Percentiles rank a stretch among this genome's conserved stretches.
Evolutionary conservation across 2,888 invertebrate genomes (phyloP).

Genomic region (Eudasyphora cyanicolor): DNA sequence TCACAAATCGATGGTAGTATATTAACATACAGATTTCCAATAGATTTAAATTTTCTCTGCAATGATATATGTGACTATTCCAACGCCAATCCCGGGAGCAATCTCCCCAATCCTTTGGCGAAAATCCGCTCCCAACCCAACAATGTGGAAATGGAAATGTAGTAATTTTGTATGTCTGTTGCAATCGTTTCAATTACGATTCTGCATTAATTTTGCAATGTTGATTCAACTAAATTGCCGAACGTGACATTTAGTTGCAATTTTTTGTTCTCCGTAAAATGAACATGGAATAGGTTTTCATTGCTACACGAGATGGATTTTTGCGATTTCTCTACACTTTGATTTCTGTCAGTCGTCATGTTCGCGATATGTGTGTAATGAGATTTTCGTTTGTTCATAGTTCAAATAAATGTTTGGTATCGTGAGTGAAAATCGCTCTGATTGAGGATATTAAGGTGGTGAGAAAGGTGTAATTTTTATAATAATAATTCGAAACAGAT

Average conservation of each 20-base stretch:
- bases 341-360: background rate
- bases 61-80: background rate
- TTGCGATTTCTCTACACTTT: background rate
- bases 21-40: background rate
- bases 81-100: background rate
- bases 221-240: slow-evolving; percentile 62
- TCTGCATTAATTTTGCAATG: slow-evolving; percentile 54
- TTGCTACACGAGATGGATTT: slow-evolving; percentile 13
- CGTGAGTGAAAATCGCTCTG: no score
- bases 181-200: slow-evolving; percentile 52
- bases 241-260: slow-evolving; percentile 62
- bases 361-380: background rate
- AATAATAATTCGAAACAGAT: no score
- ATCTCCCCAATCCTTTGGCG: no score
- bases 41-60: background rate
- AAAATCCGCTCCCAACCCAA: no score
- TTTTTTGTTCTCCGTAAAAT: background rate
- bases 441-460: no score
- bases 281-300: slow-evolving; percentile 22
- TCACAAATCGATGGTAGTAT: background rate
- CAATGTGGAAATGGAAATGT: background rate
- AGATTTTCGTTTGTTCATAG: background rate
- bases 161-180: slow-evolving; percentile 18
- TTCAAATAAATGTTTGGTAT: background rate
- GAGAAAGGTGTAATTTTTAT: no score